Evolutionary conservation across 2,797 vertebrate genomes (phyloP), one percentile per base, ranked within the genome.

Genomic region (Philypnodon macrostomus): DNA sequence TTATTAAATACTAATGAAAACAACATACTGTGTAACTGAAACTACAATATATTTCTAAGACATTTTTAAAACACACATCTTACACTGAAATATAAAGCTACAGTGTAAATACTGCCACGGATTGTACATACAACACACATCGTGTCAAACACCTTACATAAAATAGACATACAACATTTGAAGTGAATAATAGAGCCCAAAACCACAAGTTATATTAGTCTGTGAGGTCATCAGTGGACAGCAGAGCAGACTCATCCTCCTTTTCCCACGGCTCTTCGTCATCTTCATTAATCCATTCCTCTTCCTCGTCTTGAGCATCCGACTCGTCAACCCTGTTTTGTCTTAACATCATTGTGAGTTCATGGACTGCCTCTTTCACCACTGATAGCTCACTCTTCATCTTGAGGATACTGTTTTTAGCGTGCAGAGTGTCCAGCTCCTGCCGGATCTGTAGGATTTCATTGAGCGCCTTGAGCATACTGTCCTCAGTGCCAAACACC

Each of bases 401-500:
- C 78, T 89, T 87, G 29, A 91, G 31, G 39, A 85, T 68, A 65
- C 84, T 90, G 54, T 83, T 85, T 8, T 91, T 90, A 18, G 87
- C 84, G 50, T 90, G 88, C 5, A 92, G 72, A 1, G 72, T 71
- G 75, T 94, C 91, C 46, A 97, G 82, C 16, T 83, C 70, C 70
- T 88, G 90, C 26, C 88, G 81, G 56, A 96, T 78, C 0, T 74
- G 76, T 0, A 87, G 62, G 41, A 93, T 92, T 67, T 92, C 90
- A 13, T 82, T 88, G 1, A 91, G 63, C 0, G 88, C 84, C 78
- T 91, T 95, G 47, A 93, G 41, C 91, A 94, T 89, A 63, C 81
- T 89, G 54, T 93, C 91, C 82, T 98, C 95, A 0, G 91, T 78
- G 19, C 87, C 75, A 1, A 88, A 81, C 41, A 97, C 89, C 84